Percentiles rank a stretch among this genome's conserved stretches.
Conservation (phyloP, 2,113 vertebrate species). For the Bubalus kerabau region DNA sequence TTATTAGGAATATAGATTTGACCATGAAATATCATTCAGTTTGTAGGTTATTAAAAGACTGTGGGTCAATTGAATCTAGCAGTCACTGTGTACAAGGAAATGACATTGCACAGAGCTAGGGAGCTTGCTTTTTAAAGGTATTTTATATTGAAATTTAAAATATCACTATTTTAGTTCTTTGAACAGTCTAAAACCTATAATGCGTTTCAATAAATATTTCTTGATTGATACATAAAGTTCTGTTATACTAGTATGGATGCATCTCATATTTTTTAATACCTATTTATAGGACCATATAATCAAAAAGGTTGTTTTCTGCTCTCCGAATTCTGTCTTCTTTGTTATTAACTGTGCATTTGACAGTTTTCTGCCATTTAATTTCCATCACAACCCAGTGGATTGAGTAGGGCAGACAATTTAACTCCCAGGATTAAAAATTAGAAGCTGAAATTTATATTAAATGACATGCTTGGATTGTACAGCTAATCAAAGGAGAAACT, state of each 20-base stretch:
- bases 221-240: neutral
- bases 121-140: neutral
- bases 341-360: neutral
- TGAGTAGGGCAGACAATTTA: neutral
- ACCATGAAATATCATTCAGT: neutral
- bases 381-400: neutral
- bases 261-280: neutral
- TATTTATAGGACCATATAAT: neutral
- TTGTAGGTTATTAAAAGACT: neutral
- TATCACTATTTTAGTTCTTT: neutral
- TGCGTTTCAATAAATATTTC: neutral
- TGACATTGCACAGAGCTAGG: neutral
- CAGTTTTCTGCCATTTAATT: neutral
- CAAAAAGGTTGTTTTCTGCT: neutral
- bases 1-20: neutral
- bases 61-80: neutral
- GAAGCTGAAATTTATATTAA: slow-evolving; percentile 9
- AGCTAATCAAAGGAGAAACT: neutral
- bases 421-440: neutral
- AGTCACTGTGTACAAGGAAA: neutral
- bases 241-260: neutral
- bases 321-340: neutral
- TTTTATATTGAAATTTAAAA: neutral
- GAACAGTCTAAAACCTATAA: neutral
- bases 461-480: neutral